Percentiles rank a stretch among this genome's conserved stretches.
Evolutionary conservation across 2,888 invertebrate species (phyloP).

Genomic region (Portevinia maculata): DNA sequence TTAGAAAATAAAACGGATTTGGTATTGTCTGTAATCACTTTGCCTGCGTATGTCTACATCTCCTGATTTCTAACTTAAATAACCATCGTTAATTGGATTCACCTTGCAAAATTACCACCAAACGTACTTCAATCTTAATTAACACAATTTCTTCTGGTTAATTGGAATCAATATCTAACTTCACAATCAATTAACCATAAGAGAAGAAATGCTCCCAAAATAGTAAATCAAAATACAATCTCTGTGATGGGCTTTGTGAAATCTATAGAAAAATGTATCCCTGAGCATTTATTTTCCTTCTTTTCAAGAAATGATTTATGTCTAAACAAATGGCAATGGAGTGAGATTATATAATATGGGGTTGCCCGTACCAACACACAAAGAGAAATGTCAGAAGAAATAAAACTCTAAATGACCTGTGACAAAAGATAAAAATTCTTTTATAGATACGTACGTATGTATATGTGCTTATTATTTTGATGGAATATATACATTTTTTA

Average conservation of each 20-base stretch:
- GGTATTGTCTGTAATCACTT: too few species aligned
- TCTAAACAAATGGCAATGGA: constrained; percentile 28
- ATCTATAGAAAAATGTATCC: constrained; percentile 20
- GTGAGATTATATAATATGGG: constrained; percentile 26
- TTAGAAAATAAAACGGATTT: too few species aligned
- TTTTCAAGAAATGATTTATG: constrained; percentile 50
- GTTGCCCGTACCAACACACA: constrained; percentile 12
- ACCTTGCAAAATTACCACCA: background rate
- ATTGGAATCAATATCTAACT: constrained; percentile 1
- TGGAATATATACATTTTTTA: constrained; percentile 1
- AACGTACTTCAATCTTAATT: background rate
- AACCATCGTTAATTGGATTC: constrained; percentile 15
- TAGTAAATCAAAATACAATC: constrained; percentile 29
- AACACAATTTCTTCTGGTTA: background rate
- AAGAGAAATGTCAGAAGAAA: constrained; percentile 7
- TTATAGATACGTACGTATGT: too few species aligned
- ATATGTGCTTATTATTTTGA: constrained; percentile 11
- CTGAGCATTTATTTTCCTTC: background rate
- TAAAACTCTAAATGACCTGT: constrained; percentile 32
- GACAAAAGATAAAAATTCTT: constrained; percentile 57
- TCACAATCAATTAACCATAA: background rate
- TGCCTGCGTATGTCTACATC: too few species aligned
- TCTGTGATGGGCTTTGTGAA: constrained; percentile 8
- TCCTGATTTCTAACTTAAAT: background rate
- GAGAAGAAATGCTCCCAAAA: background rate